Base-by-base conservation (phyloP, 2,888 invertebrate species). In the Lycocerus yunnanus region DNA sequence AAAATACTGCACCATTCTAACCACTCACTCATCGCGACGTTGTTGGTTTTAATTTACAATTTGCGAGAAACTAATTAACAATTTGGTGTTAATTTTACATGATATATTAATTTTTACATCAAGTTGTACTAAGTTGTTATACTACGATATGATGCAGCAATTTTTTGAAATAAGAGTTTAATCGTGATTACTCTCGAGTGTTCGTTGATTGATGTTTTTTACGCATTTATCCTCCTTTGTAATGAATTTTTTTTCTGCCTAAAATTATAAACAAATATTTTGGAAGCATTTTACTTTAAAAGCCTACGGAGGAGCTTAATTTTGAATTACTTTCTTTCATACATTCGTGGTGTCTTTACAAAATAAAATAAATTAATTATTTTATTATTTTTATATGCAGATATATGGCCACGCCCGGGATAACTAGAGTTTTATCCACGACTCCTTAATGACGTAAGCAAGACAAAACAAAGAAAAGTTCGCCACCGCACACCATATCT, bases 381-480 rank as follows among this genome's bases (percentile, higher is more conserved):
- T 61, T 63, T n/a, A 16, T n/a, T 18, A 63, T 72, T 58, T 65
- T 67, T 78, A 77, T 75, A 78, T 79, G 78, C 77, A 79, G 79
- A 80, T 80, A 77, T 79, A 80, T 80, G 80, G 78, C 80, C 79
- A 79, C 80, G 80, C 80, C 81, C 78, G 74, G 72, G 76, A 72
- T 79, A 80, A 81, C 79, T 78, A 80, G 79, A 78, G 80, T 78
- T 75, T 79, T 78, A 78, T 84, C 83, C 84, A 71, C 84, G 83
- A 83, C 84, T 85, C 43, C 87, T 87, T 88, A 88, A 88, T 88
- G 88, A 88, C 88, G 88, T 88, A 88, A 88, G 88, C 87, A 86
- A 85, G 87, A 87, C 87, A 88, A 88, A 88, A 88, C 88, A 88
- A 88, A 88, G 88, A 88, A 88, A 88, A 85, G 86, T 87, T 74